Conservation (phyloP, 2,113 vertebrate species). For the Athene cunicularia region DNA sequence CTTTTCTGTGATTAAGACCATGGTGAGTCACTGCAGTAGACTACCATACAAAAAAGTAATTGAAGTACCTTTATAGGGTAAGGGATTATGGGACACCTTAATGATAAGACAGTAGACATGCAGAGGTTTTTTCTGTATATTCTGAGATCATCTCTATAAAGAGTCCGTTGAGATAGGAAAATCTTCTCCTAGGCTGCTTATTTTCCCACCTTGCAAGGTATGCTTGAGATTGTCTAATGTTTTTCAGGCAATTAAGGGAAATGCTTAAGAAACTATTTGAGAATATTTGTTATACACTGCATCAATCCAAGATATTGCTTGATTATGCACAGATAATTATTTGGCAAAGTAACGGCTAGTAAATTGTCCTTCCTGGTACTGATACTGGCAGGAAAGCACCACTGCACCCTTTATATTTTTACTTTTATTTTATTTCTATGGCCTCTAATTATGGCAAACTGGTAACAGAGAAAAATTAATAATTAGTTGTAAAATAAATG, state of each 20-base stretch:
- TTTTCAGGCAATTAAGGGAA: background rate
- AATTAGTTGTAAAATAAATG: conserved; percentile 11
- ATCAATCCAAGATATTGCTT: background rate
- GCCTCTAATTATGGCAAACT: background rate
- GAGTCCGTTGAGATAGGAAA: background rate
- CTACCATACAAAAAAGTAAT: background rate
- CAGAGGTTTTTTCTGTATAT: background rate
- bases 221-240: background rate
- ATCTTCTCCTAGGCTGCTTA: background rate
- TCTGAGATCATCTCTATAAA: background rate
- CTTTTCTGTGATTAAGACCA: background rate
- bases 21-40: background rate
- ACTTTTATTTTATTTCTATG: background rate
- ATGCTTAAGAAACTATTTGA: background rate
- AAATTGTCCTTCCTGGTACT: background rate
- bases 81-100: background rate
- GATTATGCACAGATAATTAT: background rate
- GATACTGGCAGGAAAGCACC: background rate
- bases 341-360: background rate
- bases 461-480: background rate
- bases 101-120: background rate
- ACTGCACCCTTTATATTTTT: background rate
- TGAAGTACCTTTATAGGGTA: background rate
- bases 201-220: background rate
- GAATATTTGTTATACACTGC: background rate